A percentile compares a stretch with the other conserved stretches of the same genome.
Conservation (phyloP, 2,888 invertebrate genomes). For the Metacarcinus magister region DNA sequence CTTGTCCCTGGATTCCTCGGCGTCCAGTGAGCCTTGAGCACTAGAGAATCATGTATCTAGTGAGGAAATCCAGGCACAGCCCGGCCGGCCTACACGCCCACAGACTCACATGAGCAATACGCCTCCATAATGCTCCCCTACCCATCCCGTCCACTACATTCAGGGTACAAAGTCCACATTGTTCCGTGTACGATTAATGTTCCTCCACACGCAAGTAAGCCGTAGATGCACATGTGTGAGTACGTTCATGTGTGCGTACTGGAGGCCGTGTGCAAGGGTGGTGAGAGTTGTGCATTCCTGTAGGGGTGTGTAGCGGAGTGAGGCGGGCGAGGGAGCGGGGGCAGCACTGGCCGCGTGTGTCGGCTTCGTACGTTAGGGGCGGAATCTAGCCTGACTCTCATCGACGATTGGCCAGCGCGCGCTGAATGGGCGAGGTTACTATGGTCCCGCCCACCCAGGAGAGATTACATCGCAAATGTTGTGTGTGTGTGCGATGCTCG, state of each 20-base stretch:
- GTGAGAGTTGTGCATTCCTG: conserved; percentile 70
- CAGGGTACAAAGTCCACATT: conserved; percentile 68
- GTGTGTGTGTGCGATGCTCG: conserved; percentile 79
- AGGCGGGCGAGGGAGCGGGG: conserved; percentile 66
- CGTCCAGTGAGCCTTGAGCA: neutral
- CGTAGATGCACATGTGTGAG: conserved; percentile 55
- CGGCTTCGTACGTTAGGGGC: conserved; percentile 72
- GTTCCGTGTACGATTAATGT: conserved; percentile 70
- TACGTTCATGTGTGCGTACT: conserved; percentile 51
- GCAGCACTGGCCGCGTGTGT: conserved; percentile 78
- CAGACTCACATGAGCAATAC: conserved; percentile 38
- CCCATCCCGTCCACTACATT: conserved; percentile 50
- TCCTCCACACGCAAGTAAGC: conserved; percentile 60
- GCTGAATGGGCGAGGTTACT: conserved; percentile 56
- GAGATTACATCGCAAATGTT: conserved; percentile 81
- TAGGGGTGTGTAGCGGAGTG: conserved; percentile 38
- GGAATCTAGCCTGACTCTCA: conserved; percentile 57
- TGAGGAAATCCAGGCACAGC: neutral
- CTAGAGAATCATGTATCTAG: neutral
- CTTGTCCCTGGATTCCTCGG: neutral
- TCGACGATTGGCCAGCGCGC: conserved; percentile 75
- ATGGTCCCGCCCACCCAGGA: conserved; percentile 69
- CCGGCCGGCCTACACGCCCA: conserved; percentile 16
- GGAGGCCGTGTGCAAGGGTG: conserved; percentile 64
- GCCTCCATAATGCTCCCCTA: conserved; percentile 38